Percentiles rank a stretch among this genome's conserved stretches.
These are phyloP conservation scores for Sthenelais limicola DNA, from an alignment of 2,888 invertebrate species.

Conservation along the genomic window DNA sequence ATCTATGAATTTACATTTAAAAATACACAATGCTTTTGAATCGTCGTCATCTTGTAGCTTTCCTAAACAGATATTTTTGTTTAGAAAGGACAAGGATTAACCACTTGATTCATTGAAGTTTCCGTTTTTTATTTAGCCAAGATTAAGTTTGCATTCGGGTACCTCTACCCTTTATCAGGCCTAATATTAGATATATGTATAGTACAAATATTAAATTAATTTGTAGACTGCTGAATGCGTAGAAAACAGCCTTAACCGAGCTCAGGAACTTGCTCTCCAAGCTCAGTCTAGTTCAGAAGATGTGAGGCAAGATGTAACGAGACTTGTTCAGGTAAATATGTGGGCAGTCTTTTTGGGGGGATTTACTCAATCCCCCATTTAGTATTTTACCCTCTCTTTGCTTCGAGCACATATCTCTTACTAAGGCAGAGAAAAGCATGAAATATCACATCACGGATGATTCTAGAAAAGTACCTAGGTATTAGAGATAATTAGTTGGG, in stretches of 20 bases:
- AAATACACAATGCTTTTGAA: too few species aligned
- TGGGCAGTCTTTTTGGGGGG: neutral
- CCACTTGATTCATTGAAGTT: too few species aligned
- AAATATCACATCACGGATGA: too few species aligned
- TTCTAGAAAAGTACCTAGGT: too few species aligned
- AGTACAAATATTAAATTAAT: neutral
- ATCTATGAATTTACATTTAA: too few species aligned
- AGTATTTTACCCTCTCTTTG: neutral
- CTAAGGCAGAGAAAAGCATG: too few species aligned
- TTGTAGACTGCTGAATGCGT: conserved; percentile 21
- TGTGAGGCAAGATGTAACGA: neutral
- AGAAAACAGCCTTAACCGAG: neutral
- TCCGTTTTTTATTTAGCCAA: too few species aligned
- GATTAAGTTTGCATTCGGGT: neutral
- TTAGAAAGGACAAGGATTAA: too few species aligned
- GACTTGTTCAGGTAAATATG: conserved; percentile 1
- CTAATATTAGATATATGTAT: neutral
- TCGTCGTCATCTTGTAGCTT: neutral
- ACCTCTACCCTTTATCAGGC: neutral
- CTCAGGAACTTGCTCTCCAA: neutral
- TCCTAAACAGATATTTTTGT: neutral
- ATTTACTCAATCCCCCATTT: neutral
- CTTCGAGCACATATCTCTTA: neutral
- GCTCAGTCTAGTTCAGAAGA: neutral
- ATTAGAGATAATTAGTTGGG: too few species aligned